Evolutionary conservation across 2,888 invertebrate species (phyloP).

Genomic region (Hemithea aestivaria): DNA sequence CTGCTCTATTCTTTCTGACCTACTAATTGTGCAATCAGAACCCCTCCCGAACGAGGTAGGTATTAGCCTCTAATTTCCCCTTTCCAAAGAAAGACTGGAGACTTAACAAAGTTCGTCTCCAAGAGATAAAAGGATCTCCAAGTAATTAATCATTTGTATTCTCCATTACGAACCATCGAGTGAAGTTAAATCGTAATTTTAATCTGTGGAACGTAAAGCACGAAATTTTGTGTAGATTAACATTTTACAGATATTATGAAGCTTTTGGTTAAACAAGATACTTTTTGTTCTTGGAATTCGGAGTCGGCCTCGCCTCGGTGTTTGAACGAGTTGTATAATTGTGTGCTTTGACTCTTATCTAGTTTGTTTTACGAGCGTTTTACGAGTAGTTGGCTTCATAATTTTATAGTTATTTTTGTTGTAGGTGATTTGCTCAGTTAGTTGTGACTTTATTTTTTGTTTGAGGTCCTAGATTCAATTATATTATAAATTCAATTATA

Average conservation of each 20-base stretch:
- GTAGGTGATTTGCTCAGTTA: too few species aligned
- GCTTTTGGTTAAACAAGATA: slow-evolving; percentile 14
- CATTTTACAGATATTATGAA: slow-evolving; percentile 18
- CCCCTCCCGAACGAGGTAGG: slow-evolving; percentile 13
- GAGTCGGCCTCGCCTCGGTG: background rate
- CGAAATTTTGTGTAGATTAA: slow-evolving; percentile 24
- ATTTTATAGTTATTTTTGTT: too few species aligned
- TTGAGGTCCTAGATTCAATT: too few species aligned
- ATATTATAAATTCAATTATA: too few species aligned
- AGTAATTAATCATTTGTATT: slow-evolving; percentile 42
- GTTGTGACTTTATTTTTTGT: too few species aligned
- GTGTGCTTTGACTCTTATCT: background rate
- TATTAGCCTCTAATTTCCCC: slow-evolving; percentile 36
- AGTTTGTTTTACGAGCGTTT: background rate
- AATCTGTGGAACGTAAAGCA: slow-evolving; percentile 25
- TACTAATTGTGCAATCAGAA: background rate
- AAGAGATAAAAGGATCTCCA: slow-evolving; percentile 34
- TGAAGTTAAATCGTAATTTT: slow-evolving; percentile 28
- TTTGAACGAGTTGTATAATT: background rate
- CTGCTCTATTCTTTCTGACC: background rate
- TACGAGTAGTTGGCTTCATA: too few species aligned
- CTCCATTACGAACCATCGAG: slow-evolving; percentile 29
- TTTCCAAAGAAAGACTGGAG: slow-evolving; percentile 24
- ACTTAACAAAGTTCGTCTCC: slow-evolving; percentile 37
- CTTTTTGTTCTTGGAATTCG: slow-evolving; percentile 9